Base-by-base conservation (phyloP, 2,888 invertebrate species). In the Vanessa cardui region DNA sequence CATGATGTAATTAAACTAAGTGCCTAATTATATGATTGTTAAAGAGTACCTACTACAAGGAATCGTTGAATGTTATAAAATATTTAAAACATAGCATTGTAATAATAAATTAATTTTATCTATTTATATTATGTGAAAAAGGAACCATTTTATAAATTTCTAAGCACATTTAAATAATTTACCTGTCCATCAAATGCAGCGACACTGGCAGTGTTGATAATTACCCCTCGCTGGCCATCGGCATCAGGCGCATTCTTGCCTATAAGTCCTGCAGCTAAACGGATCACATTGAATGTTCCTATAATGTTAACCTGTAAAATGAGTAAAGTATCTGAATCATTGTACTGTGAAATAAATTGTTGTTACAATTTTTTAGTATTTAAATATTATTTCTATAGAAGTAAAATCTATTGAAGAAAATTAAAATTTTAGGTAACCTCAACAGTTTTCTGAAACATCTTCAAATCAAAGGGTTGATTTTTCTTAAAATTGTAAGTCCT, bases 161-260 rank as follows among this genome's bases (percentile, higher is more conserved):
- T 8, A 33, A 9, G 47, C 49, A 18, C 1, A 18, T 18, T 49
- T n/a, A 49, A 49, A 18, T 9, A 20, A 16, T 49, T 71, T 62
- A 90, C 92, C 84, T 90, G 91, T 18, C 99, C 99, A 77, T 99
- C 99, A 82, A 93, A 99, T 0, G 99, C 99, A 4, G 99, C 99
- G 1, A 99, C 95, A 78, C 99, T 99, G 0, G 99, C 97, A 0
- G 99, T 99, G 85, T 99, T 99, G 1, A 99, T 94, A 60, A 99
- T 95, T 0, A 99, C 98, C 6, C 99, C 99, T 59, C 98, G 94
- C 81, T 98, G 96, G 0, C 97, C 98, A 83, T 98, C 96, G 58
- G 90, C 91, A 83, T 98, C 96, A 0, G 98, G 96, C 50, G 95
- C 93, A 84, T 99, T 99, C 78, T 96, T 93, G 15, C 96, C 96